Base-by-base conservation (phyloP, 2,113 vertebrate species). In the Andinoacara biseriatus region DNA sequence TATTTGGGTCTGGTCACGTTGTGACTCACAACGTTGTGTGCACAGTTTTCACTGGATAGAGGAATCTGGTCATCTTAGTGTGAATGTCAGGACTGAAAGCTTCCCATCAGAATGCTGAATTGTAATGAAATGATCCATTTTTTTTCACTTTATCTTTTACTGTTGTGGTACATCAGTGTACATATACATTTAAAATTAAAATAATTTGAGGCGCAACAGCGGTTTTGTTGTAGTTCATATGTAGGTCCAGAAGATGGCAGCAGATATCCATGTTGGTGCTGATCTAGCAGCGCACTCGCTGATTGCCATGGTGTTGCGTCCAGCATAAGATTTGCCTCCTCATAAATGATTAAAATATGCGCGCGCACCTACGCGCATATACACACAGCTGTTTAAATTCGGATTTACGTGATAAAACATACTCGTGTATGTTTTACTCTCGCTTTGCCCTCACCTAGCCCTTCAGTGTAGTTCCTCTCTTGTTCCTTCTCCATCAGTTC, bases 221-320 rank as follows among this genome's bases (percentile, higher is more conserved):
- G 0, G 14, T 3, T 61, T 10, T 52, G 22, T 10, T 89, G 88
- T 82, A 90, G 67, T 92, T 80, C 8, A 29, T 2, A 17, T 3
- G 1, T 52, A 17, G 0, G 18, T 61, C 88, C 93, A 89, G 38
- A 67, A 80, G 94, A 84, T 90, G 91, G 92, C 78, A 62, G 0
- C 80, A 87, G 17, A 58, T 29, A 31, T 24, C 40, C 31, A 57
- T 10, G 10, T 20, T 58, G 7, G 59, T 65, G 78, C 33, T 59
- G 26, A 49, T 60, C 57, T 26, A 59, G 13, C 49, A 1, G 18
- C 11, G 62, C 13, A 26, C 33, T 40, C 46, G 35, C 31, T 58
- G 60, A 24, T 29, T 20, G 24, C 58, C 29, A 18, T 17, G n/a
- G 18, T 5, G 38, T 60, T 54, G 60, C 40, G 29, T 62, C 58